Evolutionary conservation across 2,113 vertebrate genomes (phyloP).

Genomic region (Cinclus mexicanus): DNA sequence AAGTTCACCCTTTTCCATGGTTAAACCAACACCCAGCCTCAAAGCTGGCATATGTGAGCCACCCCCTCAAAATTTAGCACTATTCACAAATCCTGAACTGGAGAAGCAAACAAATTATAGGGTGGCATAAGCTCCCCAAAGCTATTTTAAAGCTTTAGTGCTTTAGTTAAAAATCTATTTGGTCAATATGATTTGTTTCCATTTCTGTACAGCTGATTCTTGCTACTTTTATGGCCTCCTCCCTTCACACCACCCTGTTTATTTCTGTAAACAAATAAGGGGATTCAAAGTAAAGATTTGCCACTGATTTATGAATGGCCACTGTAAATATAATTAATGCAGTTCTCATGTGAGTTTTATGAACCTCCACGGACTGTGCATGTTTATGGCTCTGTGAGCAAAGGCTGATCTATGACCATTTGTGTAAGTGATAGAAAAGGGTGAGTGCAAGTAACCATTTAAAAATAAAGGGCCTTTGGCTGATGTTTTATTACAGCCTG

Average conservation of each 20-base stretch:
- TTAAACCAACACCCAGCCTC: background rate
- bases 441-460: background rate
- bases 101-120: slow-evolving; percentile 8
- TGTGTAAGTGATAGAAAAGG: background rate
- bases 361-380: background rate
- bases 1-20: background rate
- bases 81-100: background rate
- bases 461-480: background rate
- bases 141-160: background rate
- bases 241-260: background rate
- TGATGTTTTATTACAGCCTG: background rate
- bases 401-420: background rate
- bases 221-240: background rate
- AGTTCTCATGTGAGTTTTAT: background rate
- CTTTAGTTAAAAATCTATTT: background rate
- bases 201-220: background rate
- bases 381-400: background rate
- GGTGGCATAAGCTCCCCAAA: background rate
- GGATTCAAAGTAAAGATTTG: background rate
- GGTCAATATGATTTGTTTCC: background rate
- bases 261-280: background rate
- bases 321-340: background rate
- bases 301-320: background rate
- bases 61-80: background rate
- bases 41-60: slow-evolving; percentile 19